Base-by-base conservation (phyloP, 2,113 vertebrate genomes). In the Circaetus gallicus region DNA sequence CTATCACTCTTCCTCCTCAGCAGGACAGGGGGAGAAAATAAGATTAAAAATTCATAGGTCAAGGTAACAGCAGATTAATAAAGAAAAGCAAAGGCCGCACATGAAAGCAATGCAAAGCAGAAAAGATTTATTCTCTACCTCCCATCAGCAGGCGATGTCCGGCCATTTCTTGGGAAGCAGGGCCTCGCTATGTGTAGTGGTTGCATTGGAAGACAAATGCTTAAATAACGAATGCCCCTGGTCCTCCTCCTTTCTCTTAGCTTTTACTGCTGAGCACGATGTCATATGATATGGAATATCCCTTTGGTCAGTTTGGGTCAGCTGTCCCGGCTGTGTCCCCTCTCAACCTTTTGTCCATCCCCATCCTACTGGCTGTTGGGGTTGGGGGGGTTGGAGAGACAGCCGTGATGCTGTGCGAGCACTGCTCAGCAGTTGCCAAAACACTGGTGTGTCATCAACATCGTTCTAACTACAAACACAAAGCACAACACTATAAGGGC, bases 161-260 rank as follows among this genome's bases (percentile, higher is more conserved):
- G 55, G 7, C 4, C 13, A 21, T 32, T 38, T 73, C 13, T 24
- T 31, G 17, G 16, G 36, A 86, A 76, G 19, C 11, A 69, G 49
- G 19, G 5, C 32, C 5, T 84, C 15, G 6, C 5, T 40, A 28
- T 1, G 3, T 16, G 20, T 59, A 53, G 12, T 2, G 3, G 6
- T 11, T 77, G 24, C 19, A 45, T 20, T 58, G 25, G 13, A 79
- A 84, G 25, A 53, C 4, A 61, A 73, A 34, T 2, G 5, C 6
- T 20, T 34, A 49, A 43, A 42, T 55, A 67, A 61, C 0, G 1
- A 79, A 32, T 66, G 10, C 3, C 3, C 7, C 19, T 1, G 0
- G 11, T 36, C 18, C 31, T 83, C 16, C 29, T 72, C 38, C 31
- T 53, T 66, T 61, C 22, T 42, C 6, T 24, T 61, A 36, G 13